Conservation (phyloP, 2,113 vertebrate species). For the Mesoclemmys tuberculata region DNA sequence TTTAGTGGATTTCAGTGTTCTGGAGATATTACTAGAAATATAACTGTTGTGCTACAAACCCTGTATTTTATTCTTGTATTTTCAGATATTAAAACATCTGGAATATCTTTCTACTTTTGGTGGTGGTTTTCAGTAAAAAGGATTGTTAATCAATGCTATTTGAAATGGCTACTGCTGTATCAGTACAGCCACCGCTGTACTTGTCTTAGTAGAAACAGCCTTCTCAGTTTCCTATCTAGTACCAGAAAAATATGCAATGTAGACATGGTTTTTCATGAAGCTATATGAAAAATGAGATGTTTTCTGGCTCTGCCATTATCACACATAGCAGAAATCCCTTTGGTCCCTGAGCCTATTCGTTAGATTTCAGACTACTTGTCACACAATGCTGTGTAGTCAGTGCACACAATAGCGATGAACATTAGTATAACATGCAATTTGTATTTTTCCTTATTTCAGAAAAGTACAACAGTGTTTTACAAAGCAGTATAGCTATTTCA, state of each 20-base stretch:
- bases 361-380: not conserved
- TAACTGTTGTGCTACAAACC: not conserved
- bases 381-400: not conserved
- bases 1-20: not conserved
- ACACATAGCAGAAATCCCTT: not conserved
- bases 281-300: not conserved
- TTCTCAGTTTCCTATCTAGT: not conserved
- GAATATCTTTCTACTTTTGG: not conserved
- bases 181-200: not conserved
- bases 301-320: not conserved
- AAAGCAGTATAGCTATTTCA: not conserved
- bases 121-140: slow-evolving; percentile 31
- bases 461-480: no score
- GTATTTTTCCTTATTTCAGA: no score
- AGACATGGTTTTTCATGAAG: not conserved
- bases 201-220: not conserved
- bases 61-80: not conserved
- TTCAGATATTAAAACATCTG: not conserved
- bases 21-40: not conserved
- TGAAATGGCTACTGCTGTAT: not conserved
- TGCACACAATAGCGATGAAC: not conserved
- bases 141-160: not conserved
- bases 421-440: not conserved
- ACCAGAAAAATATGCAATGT: not conserved
- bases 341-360: not conserved